phyloP scores from a whole-genome alignment of 2,888 invertebrate species.

The Mallateleia sp. region DNA sequence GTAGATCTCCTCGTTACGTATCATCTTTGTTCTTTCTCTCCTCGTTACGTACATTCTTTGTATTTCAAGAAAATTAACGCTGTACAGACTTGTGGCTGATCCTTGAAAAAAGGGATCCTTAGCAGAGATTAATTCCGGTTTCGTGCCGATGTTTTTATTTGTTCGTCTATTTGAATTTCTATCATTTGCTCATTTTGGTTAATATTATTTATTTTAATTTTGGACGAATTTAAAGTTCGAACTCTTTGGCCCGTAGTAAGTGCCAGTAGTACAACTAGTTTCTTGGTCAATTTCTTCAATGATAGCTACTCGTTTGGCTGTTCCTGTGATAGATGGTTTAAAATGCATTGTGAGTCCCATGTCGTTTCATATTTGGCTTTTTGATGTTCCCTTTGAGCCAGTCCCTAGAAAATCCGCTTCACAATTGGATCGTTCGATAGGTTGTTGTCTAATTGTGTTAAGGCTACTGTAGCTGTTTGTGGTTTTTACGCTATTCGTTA shows the following conservation, averaged over 20 bases:
- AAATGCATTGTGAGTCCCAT: no score
- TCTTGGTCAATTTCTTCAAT: conserved; percentile 59
- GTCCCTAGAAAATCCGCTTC: no score
- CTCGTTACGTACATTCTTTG: conserved; percentile 15
- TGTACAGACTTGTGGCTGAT: conserved; percentile 22
- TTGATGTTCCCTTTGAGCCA: no score
- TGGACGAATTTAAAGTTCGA: neutral
- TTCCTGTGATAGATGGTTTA: no score
- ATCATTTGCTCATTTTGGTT: no score
- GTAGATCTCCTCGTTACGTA: no score
- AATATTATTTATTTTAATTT: neutral
- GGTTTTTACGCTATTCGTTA: conserved; percentile 46
- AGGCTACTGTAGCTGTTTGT: neutral
- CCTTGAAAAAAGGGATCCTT: conserved; percentile 8
- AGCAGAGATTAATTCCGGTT: conserved; percentile 9
- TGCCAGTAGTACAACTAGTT: conserved; percentile 31
- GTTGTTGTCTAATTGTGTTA: no score
- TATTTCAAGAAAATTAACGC: neutral
- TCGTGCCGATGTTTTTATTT: conserved; percentile 26
- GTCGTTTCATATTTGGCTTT: no score
- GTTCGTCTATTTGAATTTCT: neutral
- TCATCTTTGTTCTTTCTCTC: no score
- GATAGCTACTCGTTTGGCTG: conserved; percentile 47
- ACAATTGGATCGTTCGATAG: no score
- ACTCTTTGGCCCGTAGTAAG: neutral